phyloP scores from a whole-genome alignment of 2,113 vertebrate genomes.

The Gambusia holbrooki region DNA sequence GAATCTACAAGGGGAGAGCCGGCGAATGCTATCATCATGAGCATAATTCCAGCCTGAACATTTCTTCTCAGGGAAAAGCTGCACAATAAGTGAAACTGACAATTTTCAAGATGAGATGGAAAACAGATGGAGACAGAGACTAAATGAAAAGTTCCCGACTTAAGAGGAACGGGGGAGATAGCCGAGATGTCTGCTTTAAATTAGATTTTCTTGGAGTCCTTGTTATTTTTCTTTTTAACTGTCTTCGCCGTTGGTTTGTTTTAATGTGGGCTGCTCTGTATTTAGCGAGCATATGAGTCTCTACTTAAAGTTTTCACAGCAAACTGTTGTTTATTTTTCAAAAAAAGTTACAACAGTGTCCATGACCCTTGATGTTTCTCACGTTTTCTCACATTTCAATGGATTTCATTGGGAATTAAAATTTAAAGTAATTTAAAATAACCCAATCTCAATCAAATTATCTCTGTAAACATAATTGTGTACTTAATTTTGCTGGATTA shows the following conservation, averaged over 20 bases:
- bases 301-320: slow-evolving; percentile 36
- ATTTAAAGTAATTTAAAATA: too few species aligned
- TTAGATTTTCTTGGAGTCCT: slow-evolving; percentile 50
- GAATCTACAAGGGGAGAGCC: slow-evolving; percentile 60
- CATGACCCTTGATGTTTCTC: background rate
- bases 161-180: slow-evolving; percentile 41
- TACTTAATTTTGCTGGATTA: too few species aligned
- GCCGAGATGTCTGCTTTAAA: slow-evolving; percentile 67
- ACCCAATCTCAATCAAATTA: too few species aligned
- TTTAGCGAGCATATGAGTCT: slow-evolving; percentile 27
- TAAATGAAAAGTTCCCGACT: slow-evolving; percentile 61
- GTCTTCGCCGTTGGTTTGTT: slow-evolving; percentile 47
- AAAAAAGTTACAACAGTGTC: background rate
- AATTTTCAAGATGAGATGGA: slow-evolving; percentile 64
- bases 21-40: slow-evolving; percentile 65
- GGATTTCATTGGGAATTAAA: background rate
- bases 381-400: background rate
- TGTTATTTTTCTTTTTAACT: slow-evolving; percentile 49
- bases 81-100: slow-evolving; percentile 72
- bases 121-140: slow-evolving; percentile 64
- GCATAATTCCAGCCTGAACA: slow-evolving; percentile 66
- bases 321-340: slow-evolving; percentile 46
- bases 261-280: slow-evolving; percentile 15
- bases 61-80: slow-evolving; percentile 63
- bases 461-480: too few species aligned